Percentiles rank a stretch among this genome's conserved stretches.
These are phyloP conservation scores for Synergus laeviventris DNA, from an alignment of 2,888 invertebrate species.

Conservation along the genomic window DNA sequence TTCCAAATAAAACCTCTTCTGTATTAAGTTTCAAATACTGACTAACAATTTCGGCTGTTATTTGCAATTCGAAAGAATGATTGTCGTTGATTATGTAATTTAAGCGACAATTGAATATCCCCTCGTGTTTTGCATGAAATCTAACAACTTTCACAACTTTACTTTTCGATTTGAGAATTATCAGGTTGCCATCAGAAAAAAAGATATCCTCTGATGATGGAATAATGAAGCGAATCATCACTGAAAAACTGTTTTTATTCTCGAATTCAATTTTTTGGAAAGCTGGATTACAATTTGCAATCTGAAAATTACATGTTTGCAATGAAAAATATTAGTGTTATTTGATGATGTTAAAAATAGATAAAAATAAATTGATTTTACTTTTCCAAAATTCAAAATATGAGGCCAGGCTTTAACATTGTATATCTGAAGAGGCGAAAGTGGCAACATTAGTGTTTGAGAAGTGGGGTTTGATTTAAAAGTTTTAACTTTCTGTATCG, in stretches of 20 bases:
- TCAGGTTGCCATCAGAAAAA: conserved; percentile 57
- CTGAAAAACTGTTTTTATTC: conserved; percentile 73
- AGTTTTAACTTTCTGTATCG: background rate
- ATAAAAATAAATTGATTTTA: conserved; percentile 48
- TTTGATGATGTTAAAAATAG: conserved; percentile 3
- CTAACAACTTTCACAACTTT: conserved; percentile 51
- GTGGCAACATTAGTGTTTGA: conserved; percentile 52
- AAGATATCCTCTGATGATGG: conserved; percentile 48
- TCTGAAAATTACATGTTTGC: conserved; percentile 54
- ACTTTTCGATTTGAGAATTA: conserved; percentile 54
- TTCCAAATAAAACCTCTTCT: conserved; percentile 69
- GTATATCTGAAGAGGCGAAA: conserved; percentile 74
- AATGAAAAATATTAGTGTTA: background rate
- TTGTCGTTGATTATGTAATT: conserved; percentile 75
- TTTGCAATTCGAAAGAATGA: conserved; percentile 73
- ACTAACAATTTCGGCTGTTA: conserved; percentile 73
- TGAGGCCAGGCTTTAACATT: conserved; percentile 73
- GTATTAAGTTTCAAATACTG: conserved; percentile 68
- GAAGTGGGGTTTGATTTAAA: background rate
- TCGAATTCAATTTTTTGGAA: conserved; percentile 66
- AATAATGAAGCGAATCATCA: conserved; percentile 61
- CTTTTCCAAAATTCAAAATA: conserved; percentile 67
- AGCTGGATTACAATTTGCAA: conserved; percentile 63
- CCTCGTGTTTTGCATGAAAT: conserved; percentile 61
- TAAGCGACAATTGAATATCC: conserved; percentile 71